These are phyloP conservation scores for Pilophorus perplexus DNA, from an alignment of 2,888 invertebrate species.

Conservation along the genomic window DNA sequence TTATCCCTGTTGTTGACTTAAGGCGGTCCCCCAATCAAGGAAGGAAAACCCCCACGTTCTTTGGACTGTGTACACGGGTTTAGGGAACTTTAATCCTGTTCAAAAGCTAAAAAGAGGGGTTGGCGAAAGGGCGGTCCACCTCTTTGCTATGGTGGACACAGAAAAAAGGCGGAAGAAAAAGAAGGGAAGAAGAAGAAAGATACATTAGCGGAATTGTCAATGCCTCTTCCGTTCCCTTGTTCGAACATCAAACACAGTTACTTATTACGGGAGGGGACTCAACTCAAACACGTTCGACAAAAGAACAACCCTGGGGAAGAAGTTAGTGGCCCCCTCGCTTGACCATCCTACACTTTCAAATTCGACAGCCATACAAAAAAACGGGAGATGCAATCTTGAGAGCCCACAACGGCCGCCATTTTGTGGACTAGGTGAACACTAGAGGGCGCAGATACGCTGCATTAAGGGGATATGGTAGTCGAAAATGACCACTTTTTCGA, in stretches of 20 bases:
- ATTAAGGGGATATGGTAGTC: no score
- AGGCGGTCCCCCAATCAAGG: constrained; percentile 32
- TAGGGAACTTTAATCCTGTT: constrained; percentile 38
- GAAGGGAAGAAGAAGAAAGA: constrained; percentile 22
- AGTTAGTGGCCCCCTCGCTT: no score
- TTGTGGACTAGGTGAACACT: no score
- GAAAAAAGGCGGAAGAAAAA: background rate
- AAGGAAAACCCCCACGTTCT: constrained; percentile 21
- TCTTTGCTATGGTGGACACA: background rate
- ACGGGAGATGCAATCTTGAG: no score
- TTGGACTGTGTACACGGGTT: no score
- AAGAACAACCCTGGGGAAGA: background rate
- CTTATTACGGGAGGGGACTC: constrained; percentile 25
- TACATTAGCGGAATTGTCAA: constrained; percentile 38
- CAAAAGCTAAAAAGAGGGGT: constrained; percentile 30
- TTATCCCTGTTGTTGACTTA: constrained; percentile 35
- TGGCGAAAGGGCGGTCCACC: background rate
- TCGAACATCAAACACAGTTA: constrained; percentile 40
- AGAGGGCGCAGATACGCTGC: no score
- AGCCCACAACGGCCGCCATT: no score
- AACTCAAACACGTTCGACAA: constrained; percentile 37
- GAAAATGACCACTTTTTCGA: no score
- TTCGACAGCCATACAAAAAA: no score
- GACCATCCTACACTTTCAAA: no score
- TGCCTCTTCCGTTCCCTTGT: constrained; percentile 18